Conservation (phyloP, 2,888 invertebrate genomes). For the Prosopocoilus inquinatus region DNA sequence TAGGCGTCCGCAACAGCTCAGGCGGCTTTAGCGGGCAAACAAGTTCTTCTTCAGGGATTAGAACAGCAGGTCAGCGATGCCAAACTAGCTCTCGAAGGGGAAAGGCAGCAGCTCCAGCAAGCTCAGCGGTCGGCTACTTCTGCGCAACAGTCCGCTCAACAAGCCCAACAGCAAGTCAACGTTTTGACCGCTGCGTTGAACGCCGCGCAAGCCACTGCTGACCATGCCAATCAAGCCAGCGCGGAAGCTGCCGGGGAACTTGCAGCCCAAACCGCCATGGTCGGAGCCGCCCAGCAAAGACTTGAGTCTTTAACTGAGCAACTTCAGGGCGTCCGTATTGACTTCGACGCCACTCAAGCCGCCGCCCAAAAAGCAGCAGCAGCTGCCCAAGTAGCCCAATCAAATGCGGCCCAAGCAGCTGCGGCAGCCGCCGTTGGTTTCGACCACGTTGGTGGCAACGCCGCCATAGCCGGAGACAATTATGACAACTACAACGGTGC, state of each 20-base stretch:
- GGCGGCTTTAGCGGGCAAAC: slow-evolving; percentile 65
- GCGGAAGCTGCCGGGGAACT: slow-evolving; percentile 73
- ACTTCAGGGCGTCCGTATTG: slow-evolving; percentile 66
- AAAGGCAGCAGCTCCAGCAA: slow-evolving; percentile 70
- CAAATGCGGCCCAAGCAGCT: slow-evolving; percentile 71
- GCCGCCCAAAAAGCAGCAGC: slow-evolving; percentile 70
- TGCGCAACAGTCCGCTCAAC: slow-evolving; percentile 69
- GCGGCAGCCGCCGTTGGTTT: slow-evolving; percentile 16
- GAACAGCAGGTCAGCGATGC: slow-evolving; percentile 76
- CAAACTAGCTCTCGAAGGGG: slow-evolving; percentile 65
- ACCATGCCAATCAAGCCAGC: slow-evolving; percentile 72
- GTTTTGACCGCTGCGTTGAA: slow-evolving; percentile 74
- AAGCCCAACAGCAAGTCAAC: slow-evolving; percentile 56
- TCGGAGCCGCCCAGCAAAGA: slow-evolving; percentile 70
- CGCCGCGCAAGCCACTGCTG: slow-evolving; percentile 73
- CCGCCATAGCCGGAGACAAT: slow-evolving; percentile 4
- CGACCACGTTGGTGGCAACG: slow-evolving; percentile 2
- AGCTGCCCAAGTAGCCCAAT: slow-evolving; percentile 71
- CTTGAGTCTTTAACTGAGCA: slow-evolving; percentile 67
- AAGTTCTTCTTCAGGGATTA: slow-evolving; percentile 55
- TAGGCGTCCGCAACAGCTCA: slow-evolving; percentile 1
- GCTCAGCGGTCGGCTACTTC: slow-evolving; percentile 70
- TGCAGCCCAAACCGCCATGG: slow-evolving; percentile 72
- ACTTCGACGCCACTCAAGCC: slow-evolving; percentile 72
- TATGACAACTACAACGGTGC: slow-evolving; percentile 12